Evolutionary conservation across 2,797 vertebrate genomes (phyloP), one percentile per base, ranked within the genome.

Genomic region (Pseudomugil tenellus): DNA sequence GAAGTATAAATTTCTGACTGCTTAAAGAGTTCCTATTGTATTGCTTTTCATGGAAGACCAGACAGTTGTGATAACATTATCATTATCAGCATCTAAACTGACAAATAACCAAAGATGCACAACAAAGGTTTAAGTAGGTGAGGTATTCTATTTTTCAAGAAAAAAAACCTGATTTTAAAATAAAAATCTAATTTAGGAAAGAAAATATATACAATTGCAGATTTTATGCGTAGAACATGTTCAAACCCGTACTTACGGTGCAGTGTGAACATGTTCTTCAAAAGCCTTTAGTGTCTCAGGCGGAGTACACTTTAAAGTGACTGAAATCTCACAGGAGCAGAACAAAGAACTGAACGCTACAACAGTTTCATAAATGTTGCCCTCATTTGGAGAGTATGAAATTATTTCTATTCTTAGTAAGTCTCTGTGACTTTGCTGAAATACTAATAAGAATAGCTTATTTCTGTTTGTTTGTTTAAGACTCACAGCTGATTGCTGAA

Each of bases 231-330:
- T 21, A 81, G 78, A 59, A 86, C 32, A 75, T 56, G 74, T 35
- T 74, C 70, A 74, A 77, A 79, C 83, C 79, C 73, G 72, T 83
- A 89, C 84, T 89, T 88, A 87, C 67, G 58, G 82, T 67, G 72
- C 62, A 14, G 81, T 86, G 91, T 87, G 86, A 81, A 86, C 84
- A 91, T 91, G 89, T 89, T 80, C 82, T 91, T 91, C 73, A 90
- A 87, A 89, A 79, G 71, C 77, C 81, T 67, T 64, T 75, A 29
- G 79, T 68, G 70, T 77, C 72, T 81, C 82, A 57, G 84, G 31
- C 74, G 84, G 79, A 76, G 75, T 74, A 48, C 9, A 48, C 43
- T 48, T 21, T 48, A 85, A 84, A 86, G 74, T 78, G 86, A 87
- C 78, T 68, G 68, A 84, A 87, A 82, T 48, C 88, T 86, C 87